Evolutionary conservation across 1,140 invertebrate species (phyloP).

Genomic region (Penaeus japonicus): DNA sequence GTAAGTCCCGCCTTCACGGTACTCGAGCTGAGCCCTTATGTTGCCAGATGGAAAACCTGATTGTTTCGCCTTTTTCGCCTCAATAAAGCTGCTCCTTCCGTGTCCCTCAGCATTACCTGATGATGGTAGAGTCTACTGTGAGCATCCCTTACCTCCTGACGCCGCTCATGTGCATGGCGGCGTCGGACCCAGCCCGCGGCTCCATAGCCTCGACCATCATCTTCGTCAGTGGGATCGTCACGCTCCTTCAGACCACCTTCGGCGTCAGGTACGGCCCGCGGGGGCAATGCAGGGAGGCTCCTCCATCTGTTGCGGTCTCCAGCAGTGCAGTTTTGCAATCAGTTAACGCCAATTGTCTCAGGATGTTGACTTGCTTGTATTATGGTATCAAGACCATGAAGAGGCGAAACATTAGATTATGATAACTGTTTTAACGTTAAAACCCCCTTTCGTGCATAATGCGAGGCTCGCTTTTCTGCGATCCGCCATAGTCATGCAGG

Average conservation of each 20-base stretch:
- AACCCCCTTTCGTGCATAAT: too few relatives aligned
- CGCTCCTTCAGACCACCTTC: constrained; percentile 80
- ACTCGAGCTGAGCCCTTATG: not conserved
- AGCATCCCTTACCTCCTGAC: constrained; percentile 85
- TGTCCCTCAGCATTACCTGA: constrained; percentile 80
- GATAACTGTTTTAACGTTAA: too few relatives aligned
- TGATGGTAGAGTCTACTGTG: constrained; percentile 87
- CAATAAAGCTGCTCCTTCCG: not conserved
- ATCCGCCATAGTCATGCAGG: too few relatives aligned
- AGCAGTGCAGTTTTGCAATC: too few relatives aligned
- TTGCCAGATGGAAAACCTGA: not conserved
- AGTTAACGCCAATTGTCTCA: too few relatives aligned
- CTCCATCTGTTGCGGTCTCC: not conserved
- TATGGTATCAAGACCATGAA: too few relatives aligned
- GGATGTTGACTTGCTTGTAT: too few relatives aligned
- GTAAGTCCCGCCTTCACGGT: constrained; percentile 65
- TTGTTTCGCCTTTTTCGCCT: not conserved
- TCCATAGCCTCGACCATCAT: constrained; percentile 72
- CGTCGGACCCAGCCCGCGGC: constrained; percentile 78
- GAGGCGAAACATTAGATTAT: too few relatives aligned
- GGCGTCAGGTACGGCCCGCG: constrained; percentile 73
- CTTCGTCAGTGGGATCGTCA: constrained; percentile 80
- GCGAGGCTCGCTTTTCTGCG: too few relatives aligned
- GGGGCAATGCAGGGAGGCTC: not conserved
- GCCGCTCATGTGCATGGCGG: constrained; percentile 81